A percentile compares a stretch with the other conserved stretches of the same genome.
These are phyloP conservation scores for Diplolepis rosae DNA, from an alignment of 2,888 invertebrate genomes.

Conservation along the genomic window DNA sequence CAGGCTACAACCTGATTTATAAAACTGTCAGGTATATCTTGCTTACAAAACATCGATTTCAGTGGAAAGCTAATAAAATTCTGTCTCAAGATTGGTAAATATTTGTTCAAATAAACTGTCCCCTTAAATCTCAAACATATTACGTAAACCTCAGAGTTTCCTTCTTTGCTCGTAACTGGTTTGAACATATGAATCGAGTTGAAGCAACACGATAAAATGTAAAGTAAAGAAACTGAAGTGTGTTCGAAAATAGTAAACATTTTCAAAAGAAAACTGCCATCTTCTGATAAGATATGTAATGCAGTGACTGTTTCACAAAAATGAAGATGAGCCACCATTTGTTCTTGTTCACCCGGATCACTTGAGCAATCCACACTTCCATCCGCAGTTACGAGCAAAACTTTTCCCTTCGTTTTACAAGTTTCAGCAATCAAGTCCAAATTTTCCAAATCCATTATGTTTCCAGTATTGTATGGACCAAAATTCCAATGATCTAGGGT, in stretches of 20 bases:
- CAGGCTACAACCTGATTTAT: slow-evolving; percentile 80
- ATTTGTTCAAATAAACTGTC: slow-evolving; percentile 68
- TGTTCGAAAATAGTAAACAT: slow-evolving; percentile 93
- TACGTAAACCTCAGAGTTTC: slow-evolving; percentile 95
- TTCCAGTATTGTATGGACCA: slow-evolving; percentile 89
- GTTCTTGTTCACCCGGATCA: slow-evolving; percentile 91
- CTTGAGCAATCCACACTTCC: slow-evolving; percentile 93
- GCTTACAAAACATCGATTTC: slow-evolving; percentile 77
- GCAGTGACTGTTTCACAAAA: slow-evolving; percentile 89
- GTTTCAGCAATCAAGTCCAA: slow-evolving; percentile 78
- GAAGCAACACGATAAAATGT: slow-evolving; percentile 86
- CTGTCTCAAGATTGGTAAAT: slow-evolving; percentile 74
- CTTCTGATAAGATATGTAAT: slow-evolving; percentile 80
- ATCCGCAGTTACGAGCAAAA: slow-evolving; percentile 89
- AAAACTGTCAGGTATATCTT: slow-evolving; percentile 79
- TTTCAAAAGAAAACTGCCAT: slow-evolving; percentile 89
- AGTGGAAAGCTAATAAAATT: slow-evolving; percentile 73
- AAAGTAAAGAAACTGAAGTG: slow-evolving; percentile 85
- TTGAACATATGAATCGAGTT: slow-evolving; percentile 85
- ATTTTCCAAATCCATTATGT: slow-evolving; percentile 84
- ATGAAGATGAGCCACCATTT: slow-evolving; percentile 84
- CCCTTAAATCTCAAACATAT: slow-evolving; percentile 82
- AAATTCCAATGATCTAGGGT: slow-evolving; percentile 90
- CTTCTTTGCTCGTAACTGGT: slow-evolving; percentile 94
- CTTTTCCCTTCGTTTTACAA: slow-evolving; percentile 74